Conservation (phyloP, 2,888 invertebrate genomes). For the Notocelia uddmanniana region DNA sequence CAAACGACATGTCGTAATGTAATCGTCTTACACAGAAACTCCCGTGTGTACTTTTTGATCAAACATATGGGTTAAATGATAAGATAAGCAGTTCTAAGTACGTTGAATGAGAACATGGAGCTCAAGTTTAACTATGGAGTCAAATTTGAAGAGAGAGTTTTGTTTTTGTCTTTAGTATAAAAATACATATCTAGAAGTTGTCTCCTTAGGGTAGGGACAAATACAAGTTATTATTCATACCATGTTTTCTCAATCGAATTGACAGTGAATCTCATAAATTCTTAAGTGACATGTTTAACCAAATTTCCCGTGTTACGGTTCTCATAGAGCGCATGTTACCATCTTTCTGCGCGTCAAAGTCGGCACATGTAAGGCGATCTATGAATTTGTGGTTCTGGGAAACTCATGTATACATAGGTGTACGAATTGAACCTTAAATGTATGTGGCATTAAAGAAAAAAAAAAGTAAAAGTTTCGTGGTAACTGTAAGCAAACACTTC, state of each 20-base stretch:
- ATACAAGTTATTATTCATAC: not conserved
- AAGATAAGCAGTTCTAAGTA: slow-evolving; percentile 54
- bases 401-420: not conserved
- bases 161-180: not conserved
- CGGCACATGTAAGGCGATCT: not conserved
- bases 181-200: too few species aligned
- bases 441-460: not conserved
- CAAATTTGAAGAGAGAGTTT: not conserved
- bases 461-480: not conserved
- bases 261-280: too few species aligned
- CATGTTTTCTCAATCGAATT: not conserved
- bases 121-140: not conserved
- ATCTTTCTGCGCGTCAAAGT: not conserved
- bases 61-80: slow-evolving; percentile 55
- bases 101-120: slow-evolving; percentile 46
- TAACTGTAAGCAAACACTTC: not conserved
- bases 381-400: not conserved
- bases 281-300: not conserved
- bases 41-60: slow-evolving; percentile 56
- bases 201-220: not conserved
- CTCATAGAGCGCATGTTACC: not conserved
- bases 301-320: not conserved
- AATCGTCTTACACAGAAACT: slow-evolving; percentile 58
- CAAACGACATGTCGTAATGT: slow-evolving; percentile 48
- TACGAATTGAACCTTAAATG: not conserved